These are phyloP conservation scores for Julus scanicus DNA, from an alignment of 2,888 invertebrate genomes.

Conservation along the genomic window DNA sequence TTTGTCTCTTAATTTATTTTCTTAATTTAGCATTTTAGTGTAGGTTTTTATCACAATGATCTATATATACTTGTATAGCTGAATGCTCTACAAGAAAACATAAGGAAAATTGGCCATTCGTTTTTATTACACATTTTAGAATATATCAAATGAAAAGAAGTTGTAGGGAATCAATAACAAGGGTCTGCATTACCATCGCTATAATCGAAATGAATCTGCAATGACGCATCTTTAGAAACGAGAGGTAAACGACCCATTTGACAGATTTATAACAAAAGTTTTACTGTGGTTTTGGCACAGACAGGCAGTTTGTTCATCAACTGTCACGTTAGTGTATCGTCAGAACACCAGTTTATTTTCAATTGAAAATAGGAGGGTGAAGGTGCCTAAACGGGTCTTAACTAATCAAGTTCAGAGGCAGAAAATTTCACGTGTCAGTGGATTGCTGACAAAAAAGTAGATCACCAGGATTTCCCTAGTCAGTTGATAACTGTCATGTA, in stretches of 20 bases:
- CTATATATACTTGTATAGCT: no score
- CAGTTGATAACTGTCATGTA: neutral
- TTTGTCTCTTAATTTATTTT: no score
- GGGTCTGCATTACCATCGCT: neutral
- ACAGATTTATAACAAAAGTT: neutral
- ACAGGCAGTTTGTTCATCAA: slow-evolving; percentile 8
- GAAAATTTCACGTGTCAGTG: neutral
- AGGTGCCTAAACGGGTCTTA: neutral
- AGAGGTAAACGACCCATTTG: slow-evolving; percentile 23
- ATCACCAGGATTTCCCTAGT: neutral
- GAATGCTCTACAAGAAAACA: no score
- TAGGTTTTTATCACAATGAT: no score
- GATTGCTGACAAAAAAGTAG: neutral
- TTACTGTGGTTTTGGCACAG: neutral
- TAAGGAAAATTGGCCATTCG: no score
- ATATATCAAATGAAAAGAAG: no score
- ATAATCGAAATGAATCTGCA: neutral
- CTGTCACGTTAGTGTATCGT: slow-evolving; percentile 3
- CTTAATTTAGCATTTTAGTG: no score
- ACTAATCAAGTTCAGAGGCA: neutral
- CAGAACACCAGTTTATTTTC: neutral
- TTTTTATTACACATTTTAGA: no score
- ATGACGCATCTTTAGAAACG: neutral
- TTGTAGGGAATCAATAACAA: neutral
- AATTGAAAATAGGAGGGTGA: slow-evolving; percentile 23